phyloP scores from a whole-genome alignment of 2,888 invertebrate species.

The Lithophane leautieri region DNA sequence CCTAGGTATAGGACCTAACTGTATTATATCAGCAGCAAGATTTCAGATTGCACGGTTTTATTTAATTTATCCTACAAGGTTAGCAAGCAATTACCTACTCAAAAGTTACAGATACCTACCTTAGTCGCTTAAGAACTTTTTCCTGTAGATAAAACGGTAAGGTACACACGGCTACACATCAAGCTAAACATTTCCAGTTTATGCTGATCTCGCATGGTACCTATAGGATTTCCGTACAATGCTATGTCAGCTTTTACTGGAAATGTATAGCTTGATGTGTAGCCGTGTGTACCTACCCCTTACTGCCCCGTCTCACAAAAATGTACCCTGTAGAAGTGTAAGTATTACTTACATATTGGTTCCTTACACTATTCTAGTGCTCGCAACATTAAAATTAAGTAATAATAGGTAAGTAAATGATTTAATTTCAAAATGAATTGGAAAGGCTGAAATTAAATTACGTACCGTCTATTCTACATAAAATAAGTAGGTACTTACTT shows the following conservation, averaged over 20 bases:
- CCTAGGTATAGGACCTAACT: neutral
- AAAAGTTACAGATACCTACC: too few species aligned
- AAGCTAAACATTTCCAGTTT: too few species aligned
- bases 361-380: too few species aligned
- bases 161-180: neutral
- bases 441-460: neutral
- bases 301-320: neutral
- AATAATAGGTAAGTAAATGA: neutral
- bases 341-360: too few species aligned
- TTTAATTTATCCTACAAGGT: neutral
- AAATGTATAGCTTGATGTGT: too few species aligned
- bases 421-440: neutral
- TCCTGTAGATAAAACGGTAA: neutral
- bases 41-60: neutral
- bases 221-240: too few species aligned
- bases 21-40: neutral
- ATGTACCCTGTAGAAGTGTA: neutral
- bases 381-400: neutral
- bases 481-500: too few species aligned
- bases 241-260: too few species aligned
- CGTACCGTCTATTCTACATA: neutral
- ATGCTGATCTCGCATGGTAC: too few species aligned
- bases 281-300: neutral
- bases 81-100: neutral
- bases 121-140: neutral